These are phyloP conservation scores for Torymus texanus DNA, from an alignment of 2,888 invertebrate genomes.

Conservation along the genomic window DNA sequence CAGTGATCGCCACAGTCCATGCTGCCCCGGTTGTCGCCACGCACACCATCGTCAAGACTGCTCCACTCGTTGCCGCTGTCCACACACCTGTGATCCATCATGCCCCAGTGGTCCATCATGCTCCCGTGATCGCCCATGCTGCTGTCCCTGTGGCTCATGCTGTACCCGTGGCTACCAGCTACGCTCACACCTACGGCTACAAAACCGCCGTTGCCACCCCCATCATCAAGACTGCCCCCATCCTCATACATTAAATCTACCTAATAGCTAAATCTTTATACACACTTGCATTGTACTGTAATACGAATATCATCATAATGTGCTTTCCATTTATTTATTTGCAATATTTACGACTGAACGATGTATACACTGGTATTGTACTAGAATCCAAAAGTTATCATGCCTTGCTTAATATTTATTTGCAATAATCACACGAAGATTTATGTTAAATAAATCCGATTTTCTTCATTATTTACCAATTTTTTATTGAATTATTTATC, in stretches of 20 bases:
- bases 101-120: slow-evolving; percentile 60
- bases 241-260: slow-evolving; percentile 19
- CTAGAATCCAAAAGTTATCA: no score
- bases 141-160: slow-evolving; percentile 69
- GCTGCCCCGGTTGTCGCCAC: slow-evolving; percentile 49
- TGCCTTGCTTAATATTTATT: no score
- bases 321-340: no score
- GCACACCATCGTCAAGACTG: slow-evolving; percentile 73
- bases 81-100: slow-evolving; percentile 58
- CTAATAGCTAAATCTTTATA: no score
- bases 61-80: slow-evolving; percentile 63
- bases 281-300: no score
- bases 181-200: slow-evolving; percentile 81
- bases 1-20: slow-evolving; percentile 56
- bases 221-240: slow-evolving; percentile 57
- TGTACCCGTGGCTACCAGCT: slow-evolving; percentile 76
- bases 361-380: no score
- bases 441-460: no score
- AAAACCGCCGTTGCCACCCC: slow-evolving; percentile 67
- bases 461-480: no score
- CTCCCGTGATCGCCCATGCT: slow-evolving; percentile 67
- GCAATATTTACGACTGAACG: no score
- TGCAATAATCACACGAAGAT: no score
- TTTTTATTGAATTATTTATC: no score
- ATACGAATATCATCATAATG: no score